A percentile compares a stretch with the other conserved stretches of the same genome.
These are phyloP conservation scores for Meloe dianella DNA, from an alignment of 2,888 invertebrate species.

Conservation along the genomic window DNA sequence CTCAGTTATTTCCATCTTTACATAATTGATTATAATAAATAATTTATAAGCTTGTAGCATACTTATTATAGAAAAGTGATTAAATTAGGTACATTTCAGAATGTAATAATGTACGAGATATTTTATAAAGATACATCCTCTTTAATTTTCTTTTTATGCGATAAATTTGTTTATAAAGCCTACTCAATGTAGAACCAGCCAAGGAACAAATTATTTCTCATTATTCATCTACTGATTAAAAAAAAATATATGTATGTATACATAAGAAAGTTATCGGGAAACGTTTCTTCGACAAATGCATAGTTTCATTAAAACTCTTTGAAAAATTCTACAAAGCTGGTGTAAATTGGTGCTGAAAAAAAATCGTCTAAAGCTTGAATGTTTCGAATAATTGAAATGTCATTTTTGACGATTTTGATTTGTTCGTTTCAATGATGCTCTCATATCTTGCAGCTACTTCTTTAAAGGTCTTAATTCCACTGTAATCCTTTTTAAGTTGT, in stretches of 20 bases:
- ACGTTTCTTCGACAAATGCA: background rate
- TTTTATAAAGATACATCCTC: background rate
- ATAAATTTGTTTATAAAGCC: slow-evolving; percentile 4
- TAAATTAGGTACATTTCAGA: no score
- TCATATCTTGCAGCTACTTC: background rate
- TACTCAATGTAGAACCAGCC: slow-evolving; percentile 2
- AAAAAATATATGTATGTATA: background rate
- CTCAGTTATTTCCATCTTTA: background rate
- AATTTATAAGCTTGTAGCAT: background rate
- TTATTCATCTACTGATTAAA: background rate
- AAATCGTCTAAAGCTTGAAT: no score
- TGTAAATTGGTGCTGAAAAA: no score
- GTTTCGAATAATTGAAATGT: background rate
- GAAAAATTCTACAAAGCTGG: no score
- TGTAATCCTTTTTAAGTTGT: background rate
- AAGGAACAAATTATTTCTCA: background rate
- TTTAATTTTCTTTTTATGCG: slow-evolving; percentile 1
- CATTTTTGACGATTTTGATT: no score
- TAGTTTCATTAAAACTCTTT: no score
- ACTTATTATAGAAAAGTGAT: background rate
- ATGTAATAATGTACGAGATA: background rate
- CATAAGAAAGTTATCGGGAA: no score
- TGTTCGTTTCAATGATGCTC: no score
- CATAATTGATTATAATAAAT: background rate
- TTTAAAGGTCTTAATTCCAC: background rate